Evolutionary conservation across 2,888 invertebrate species (phyloP).

Genomic region (Microdon myrmicae): DNA sequence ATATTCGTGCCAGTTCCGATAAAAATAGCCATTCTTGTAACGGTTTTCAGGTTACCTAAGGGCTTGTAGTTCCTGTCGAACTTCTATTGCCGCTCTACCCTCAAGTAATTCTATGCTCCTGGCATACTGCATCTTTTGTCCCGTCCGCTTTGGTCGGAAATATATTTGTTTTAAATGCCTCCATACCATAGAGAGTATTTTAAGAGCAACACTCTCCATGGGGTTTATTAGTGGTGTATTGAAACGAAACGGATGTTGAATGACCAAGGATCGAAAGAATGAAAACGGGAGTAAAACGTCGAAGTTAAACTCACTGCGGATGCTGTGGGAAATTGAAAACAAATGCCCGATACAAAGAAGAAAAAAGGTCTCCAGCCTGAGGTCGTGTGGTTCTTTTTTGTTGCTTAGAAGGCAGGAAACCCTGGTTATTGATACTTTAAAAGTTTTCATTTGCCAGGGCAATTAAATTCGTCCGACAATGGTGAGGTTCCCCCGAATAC

Average conservation of each 20-base stretch:
- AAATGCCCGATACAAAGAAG: background rate
- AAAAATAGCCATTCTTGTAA: too few species aligned
- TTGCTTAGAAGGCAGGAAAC: too few species aligned
- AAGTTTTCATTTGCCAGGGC: too few species aligned
- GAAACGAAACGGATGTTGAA: constrained; percentile 21
- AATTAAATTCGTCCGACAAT: too few species aligned
- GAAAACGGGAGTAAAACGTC: constrained; percentile 12
- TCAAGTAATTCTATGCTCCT: background rate
- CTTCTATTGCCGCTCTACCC: constrained; percentile 34
- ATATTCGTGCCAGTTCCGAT: too few species aligned
- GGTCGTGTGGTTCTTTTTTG: too few species aligned
- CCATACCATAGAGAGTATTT: constrained; percentile 3
- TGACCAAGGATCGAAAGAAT: constrained; percentile 12
- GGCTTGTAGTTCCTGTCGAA: constrained; percentile 39
- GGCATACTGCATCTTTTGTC: background rate
- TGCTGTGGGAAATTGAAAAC: constrained; percentile 21
- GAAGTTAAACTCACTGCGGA: constrained; percentile 5
- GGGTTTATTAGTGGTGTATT: constrained; percentile 31
- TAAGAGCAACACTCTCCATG: constrained; percentile 5
- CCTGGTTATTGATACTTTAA: too few species aligned
- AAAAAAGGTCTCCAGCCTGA: too few species aligned
- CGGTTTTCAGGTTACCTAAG: constrained; percentile 41
- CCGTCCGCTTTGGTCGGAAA: constrained; percentile 3
- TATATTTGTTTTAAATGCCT: constrained; percentile 24
- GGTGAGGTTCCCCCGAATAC: too few species aligned